Evolutionary conservation across 2,888 invertebrate genomes (phyloP).

Genomic region (Tubiluchus corallicola): DNA sequence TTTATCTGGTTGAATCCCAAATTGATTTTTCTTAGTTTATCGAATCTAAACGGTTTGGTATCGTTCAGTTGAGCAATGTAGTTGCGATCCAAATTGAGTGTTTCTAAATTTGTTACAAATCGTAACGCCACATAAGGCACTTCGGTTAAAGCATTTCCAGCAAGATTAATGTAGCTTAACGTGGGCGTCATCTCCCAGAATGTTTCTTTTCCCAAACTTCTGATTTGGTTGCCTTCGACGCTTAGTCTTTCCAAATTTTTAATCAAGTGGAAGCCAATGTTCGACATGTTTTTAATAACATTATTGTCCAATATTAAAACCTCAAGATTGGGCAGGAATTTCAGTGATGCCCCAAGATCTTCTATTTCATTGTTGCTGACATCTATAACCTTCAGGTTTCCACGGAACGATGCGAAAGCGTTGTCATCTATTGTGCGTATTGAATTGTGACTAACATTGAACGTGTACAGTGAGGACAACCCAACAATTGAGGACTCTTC

Average conservation of each 20-base stretch:
- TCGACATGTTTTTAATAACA: neutral
- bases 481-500: neutral
- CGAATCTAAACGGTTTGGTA: neutral
- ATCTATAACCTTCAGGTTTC: neutral
- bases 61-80: neutral
- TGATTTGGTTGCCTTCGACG: neutral
- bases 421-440: neutral
- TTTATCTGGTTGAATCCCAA: neutral
- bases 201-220: neutral
- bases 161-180: neutral
- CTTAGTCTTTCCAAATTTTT: neutral
- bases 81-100: neutral
- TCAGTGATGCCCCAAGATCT: neutral
- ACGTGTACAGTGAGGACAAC: neutral
- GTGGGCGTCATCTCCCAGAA: neutral
- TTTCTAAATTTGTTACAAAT: neutral
- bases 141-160: neutral
- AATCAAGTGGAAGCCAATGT: neutral
- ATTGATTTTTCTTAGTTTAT: neutral
- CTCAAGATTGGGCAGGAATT: neutral
- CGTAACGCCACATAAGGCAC: neutral
- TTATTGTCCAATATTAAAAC: neutral
- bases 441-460: neutral
- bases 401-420: neutral
- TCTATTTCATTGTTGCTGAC: neutral